A percentile compares a stretch with the other conserved stretches of the same genome.
phyloP scores from a whole-genome alignment of 2,113 vertebrate genomes.

The Pelecanoides urinatrix region DNA sequence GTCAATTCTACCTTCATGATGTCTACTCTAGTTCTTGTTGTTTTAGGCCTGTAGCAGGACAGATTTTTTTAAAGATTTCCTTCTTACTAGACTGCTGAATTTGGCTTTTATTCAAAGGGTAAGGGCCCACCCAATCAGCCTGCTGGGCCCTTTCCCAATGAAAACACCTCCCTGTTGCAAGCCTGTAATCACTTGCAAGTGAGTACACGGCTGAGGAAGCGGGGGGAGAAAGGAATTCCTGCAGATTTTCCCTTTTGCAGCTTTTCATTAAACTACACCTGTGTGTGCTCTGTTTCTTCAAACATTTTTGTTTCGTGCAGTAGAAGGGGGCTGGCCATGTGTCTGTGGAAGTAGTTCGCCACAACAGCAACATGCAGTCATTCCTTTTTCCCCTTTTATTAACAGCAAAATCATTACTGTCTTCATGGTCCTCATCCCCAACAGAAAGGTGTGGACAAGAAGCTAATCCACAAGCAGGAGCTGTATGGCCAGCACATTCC shows the following conservation, averaged over 20 bases:
- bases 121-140: slow-evolving; percentile 57
- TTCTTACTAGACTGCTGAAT: slow-evolving; percentile 34
- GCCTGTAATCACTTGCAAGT: slow-evolving; percentile 55
- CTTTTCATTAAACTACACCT: not conserved
- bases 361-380: not conserved
- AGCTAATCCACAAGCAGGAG: not conserved
- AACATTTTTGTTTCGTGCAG: not conserved
- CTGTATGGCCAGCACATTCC: not conserved
- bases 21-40: slow-evolving; percentile 25
- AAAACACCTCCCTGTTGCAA: slow-evolving; percentile 53
- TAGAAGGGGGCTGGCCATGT: not conserved
- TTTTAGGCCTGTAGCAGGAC: slow-evolving; percentile 9
- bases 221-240: slow-evolving; percentile 13
- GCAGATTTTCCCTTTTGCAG: not conserved
- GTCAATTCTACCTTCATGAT: not conserved
- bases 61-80: not conserved
- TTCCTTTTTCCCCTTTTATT: not conserved
- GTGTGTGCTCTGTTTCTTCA: not conserved
- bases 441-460: not conserved
- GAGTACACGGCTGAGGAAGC: slow-evolving; percentile 1
- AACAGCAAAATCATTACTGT: not conserved
- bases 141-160: slow-evolving; percentile 56
- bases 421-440: not conserved
- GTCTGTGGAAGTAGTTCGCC: not conserved
- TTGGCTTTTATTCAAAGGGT: slow-evolving; percentile 49